These are phyloP conservation scores for Semicossyphus pulcher DNA, from an alignment of 2,113 vertebrate species.

Conservation along the genomic window DNA sequence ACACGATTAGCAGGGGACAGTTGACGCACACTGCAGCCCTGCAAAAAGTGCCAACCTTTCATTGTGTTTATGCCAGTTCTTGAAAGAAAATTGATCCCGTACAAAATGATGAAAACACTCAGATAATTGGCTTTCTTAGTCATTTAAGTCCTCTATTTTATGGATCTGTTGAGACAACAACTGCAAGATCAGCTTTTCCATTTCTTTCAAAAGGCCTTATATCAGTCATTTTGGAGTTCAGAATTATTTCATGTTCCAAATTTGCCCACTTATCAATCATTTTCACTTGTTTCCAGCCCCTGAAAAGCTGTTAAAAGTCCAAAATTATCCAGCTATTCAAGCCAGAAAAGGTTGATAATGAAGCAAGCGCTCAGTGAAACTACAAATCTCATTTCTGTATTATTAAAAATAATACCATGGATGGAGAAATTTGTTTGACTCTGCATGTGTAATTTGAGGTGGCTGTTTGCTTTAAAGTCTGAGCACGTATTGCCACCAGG, in stretches of 20 bases:
- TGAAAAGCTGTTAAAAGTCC: not conserved
- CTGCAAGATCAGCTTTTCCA: not conserved
- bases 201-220: not conserved
- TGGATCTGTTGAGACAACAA: not conserved
- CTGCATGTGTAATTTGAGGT: conserved; percentile 12
- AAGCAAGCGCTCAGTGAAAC: not conserved
- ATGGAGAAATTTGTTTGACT: not conserved
- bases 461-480: conserved; percentile 35
- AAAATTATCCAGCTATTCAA: not conserved
- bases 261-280: not conserved
- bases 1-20: conserved; percentile 35
- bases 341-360: not conserved
- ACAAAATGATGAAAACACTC: not conserved
- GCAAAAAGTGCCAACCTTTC: not conserved
- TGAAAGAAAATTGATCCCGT: not conserved
- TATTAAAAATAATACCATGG: not conserved
- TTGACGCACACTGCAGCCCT: not conserved
- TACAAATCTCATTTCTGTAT: not conserved
- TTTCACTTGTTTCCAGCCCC: not conserved
- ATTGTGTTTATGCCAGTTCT: not conserved
- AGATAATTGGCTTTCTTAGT: not conserved
- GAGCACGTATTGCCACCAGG: conserved; percentile 34
- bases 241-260: not conserved
- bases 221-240: not conserved
- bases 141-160: not conserved